Conservation (phyloP, 1,140 invertebrate species). For the Scaptomyza montana region DNA sequence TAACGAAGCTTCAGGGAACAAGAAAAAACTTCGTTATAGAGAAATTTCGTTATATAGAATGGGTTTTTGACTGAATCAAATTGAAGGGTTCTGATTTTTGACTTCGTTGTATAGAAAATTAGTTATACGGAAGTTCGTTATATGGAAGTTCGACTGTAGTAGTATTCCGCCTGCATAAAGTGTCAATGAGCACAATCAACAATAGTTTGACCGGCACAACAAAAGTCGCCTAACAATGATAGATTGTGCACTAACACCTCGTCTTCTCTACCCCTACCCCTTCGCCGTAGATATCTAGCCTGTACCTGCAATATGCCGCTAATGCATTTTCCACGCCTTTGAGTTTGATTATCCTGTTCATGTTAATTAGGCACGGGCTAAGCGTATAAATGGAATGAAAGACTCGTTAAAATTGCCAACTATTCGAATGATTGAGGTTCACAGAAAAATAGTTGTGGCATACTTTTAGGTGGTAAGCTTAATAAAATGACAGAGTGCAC, state of each 20-base stretch:
- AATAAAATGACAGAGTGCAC: too few species aligned
- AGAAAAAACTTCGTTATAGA: too few species aligned
- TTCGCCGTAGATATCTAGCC: conserved; percentile 7
- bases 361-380: conserved; percentile 41
- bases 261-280: not conserved
- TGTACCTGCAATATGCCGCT: conserved; percentile 11
- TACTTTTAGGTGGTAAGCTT: conserved; percentile 37
- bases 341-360: conserved; percentile 12
- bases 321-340: conserved; percentile 40
- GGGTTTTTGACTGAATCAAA: too few species aligned
- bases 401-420: conserved; percentile 4
- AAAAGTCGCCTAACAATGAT: conserved; percentile 11
- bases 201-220: conserved; percentile 6
- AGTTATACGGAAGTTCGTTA: too few species aligned
- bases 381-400: conserved; percentile 14
- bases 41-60: too few species aligned
- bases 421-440: not conserved
- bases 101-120: too few species aligned
- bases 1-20: too few species aligned
- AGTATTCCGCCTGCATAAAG: not conserved
- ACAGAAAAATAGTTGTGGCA: not conserved
- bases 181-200: conserved; percentile 28
- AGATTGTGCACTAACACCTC: conserved; percentile 12
- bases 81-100: too few species aligned
- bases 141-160: too few species aligned